Base-by-base conservation (phyloP, 2,113 vertebrate genomes). In the Progne subis region DNA sequence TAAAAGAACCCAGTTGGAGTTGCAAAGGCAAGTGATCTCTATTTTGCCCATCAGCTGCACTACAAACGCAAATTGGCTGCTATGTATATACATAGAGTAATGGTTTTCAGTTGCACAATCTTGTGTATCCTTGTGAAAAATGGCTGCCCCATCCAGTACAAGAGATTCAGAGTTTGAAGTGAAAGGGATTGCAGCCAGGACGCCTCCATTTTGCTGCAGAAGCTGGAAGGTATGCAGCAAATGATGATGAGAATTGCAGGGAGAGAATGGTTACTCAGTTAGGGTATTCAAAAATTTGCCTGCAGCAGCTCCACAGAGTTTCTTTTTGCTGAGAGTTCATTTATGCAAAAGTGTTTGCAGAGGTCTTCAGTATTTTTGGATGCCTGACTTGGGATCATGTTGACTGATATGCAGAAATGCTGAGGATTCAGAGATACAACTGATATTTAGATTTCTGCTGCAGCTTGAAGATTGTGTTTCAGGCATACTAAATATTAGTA, bases 331-430 rank as follows among this genome's bases (percentile, higher is more conserved):
- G 90, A 90, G 78, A 47, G 60, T 28, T 96, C 84, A 68, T 91
- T 96, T 92, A 85, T 93, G 59, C 93, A 82, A 82, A 91, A 93
- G 78, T 79, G 67, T 90, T 91, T 89, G 61, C 78, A 85, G 87
- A 87, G 92, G 87, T 95, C 81, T 56, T 95, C 43, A 18, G 87
- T 95, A 85, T 95, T 95, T 95, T 87, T 96, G 92, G 96, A 82
- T 76, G 84, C 77, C 65, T 84, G 77, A 78, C 92, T 96, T 84
- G 69, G 52, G 78, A 96, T 90, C 84, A 68, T 76, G 81, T 89
- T 94, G 84, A 85, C 69, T 85, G 95, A 56, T 76, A 49, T 1
- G 8, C 78, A 94, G 70, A 96, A 94, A 78, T 82, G 61, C 94
- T 93, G 87, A 90, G 71, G 50, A 72, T 88, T 92, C 63, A 92